Evolutionary conservation across 92 coral and sea anemone species (phyloP), one percentile per base, ranked within the genome.

Genomic region (Muricea muricata): DNA sequence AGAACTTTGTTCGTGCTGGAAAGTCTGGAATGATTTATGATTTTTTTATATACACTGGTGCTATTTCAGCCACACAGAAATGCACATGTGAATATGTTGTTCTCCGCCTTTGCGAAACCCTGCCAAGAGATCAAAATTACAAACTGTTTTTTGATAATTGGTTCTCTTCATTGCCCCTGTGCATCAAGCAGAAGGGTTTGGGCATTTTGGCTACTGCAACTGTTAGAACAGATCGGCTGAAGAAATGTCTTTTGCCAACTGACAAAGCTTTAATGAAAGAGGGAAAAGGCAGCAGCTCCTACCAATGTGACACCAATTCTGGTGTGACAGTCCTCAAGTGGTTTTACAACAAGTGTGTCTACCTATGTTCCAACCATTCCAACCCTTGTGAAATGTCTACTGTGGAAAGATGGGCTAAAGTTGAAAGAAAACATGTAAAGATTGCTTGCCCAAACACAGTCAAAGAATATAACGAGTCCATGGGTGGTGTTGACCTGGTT

Each of bases 11-110:
- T n/a, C n/a, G n/a, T n/a, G n/a, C n/a, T n/a, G n/a, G n/a, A n/a
- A n/a, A n/a, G n/a, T n/a, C n/a, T n/a, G n/a, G n/a, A n/a, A n/a
- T n/a, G n/a, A n/a, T n/a, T n/a, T n/a, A n/a, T n/a, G n/a, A n/a
- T n/a, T n/a, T n/a, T n/a, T n/a, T n/a, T n/a, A n/a, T 67, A 32
- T 33, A 33, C 42, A 32, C 74, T 17, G 74, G 74, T 67, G 74
- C 42, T 17, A 67, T 52, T 40, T 37, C 48, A 71, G 52, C 10
- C 40, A 17, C 77, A 71, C 55, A 67, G 47, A 68, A 67, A 67
- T 67, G 74, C 74, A 67, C 46, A 67, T 42, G 74, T 67, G 77
- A 71, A 71, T 37, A 71, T 71, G 77, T 71, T 71, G 77, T 71
- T 37, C 40, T 71, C 55, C 55, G 77, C 24, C 77, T 71, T 37